Evolutionary conservation across 2,113 vertebrate genomes (phyloP), one percentile per base, ranked within the genome.

Genomic region (Burhinus bistriatus): DNA sequence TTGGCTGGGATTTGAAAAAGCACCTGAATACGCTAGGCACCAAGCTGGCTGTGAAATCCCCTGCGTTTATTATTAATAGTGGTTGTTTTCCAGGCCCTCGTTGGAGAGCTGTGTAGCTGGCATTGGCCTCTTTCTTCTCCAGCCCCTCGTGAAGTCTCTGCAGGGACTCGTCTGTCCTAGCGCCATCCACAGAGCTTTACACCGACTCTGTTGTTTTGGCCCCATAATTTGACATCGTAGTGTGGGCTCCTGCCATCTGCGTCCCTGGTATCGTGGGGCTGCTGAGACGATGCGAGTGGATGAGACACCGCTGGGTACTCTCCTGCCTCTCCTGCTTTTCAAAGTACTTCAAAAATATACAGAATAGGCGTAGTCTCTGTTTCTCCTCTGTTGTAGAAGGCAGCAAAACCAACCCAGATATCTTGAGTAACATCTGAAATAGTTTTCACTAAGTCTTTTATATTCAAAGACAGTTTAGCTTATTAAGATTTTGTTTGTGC

Each of bases 1-100:
- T 52, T 52, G 84, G 21, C 61, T 69, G 54, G 40, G 78, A 55
- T 95, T 94, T 95, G 64, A 68, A 80, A 76, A 73, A 95, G 49
- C 78, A 79, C 44, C 93, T 61, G 44, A 82, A 71, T 57, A 55
- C 0, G 0, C 21, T 47, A 0, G 0, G 54, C 45, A 70, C 45
- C 62, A 62, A 83, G 58, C 45, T 14, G 36, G 75, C 15, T 3
- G 2, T 80, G 51, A 77, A 77, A 88, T 72, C 40, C 66, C 62
- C 34, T 18, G 30, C 0, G 1, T 26, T 90, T 83, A 17, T 25
- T 27, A 5, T 18, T 69, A n/a, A 38, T 10, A 47, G 57, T 25
- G 21, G 32, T 72, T 79, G 5, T 87, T 88, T 89, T 79, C 40
- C 65, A 85, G 51, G 8, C 23, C 30, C 6, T 9, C 16, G 88